Evolutionary conservation across 2,888 invertebrate species (phyloP).

Genomic region (Noctuana brunneofusca): DNA sequence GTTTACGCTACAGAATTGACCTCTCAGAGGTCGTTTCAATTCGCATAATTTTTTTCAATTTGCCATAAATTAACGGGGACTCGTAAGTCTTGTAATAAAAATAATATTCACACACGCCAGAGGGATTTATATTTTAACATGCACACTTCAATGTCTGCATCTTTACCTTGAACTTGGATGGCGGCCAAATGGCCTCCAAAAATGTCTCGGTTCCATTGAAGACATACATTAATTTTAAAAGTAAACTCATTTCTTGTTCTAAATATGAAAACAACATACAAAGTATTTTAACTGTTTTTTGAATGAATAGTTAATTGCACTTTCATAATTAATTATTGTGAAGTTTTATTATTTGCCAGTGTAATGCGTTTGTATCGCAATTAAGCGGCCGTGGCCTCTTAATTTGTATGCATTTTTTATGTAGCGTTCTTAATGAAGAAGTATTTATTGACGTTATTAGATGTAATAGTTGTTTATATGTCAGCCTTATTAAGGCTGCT

Average conservation of each 20-base stretch:
- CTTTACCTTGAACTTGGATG: constrained; percentile 30
- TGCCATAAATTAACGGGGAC: not conserved
- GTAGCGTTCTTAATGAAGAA: not conserved
- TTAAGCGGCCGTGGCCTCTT: not conserved
- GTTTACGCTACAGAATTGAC: not conserved
- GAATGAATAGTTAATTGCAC: not conserved
- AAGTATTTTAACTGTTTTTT: not conserved
- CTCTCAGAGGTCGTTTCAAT: not conserved
- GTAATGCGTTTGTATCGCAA: not conserved
- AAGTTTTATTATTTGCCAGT: not conserved
- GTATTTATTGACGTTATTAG: not conserved
- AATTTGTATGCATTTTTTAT: not conserved
- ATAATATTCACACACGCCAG: not conserved
- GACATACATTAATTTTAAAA: constrained; percentile 12
- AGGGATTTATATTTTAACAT: constrained; percentile 7
- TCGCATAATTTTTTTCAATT: not conserved
- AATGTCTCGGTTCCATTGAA: constrained; percentile 14
- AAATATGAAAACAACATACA: not conserved
- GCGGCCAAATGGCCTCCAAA: constrained; percentile 22
- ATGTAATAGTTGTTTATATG: too few relatives aligned
- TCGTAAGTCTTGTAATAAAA: not conserved
- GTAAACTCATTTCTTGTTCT: not conserved
- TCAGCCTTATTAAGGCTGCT: too few relatives aligned
- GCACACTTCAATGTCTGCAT: constrained; percentile 18
- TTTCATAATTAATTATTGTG: not conserved